These are phyloP conservation scores for Thera britannica DNA, from an alignment of 2,888 invertebrate species.

Conservation along the genomic window DNA sequence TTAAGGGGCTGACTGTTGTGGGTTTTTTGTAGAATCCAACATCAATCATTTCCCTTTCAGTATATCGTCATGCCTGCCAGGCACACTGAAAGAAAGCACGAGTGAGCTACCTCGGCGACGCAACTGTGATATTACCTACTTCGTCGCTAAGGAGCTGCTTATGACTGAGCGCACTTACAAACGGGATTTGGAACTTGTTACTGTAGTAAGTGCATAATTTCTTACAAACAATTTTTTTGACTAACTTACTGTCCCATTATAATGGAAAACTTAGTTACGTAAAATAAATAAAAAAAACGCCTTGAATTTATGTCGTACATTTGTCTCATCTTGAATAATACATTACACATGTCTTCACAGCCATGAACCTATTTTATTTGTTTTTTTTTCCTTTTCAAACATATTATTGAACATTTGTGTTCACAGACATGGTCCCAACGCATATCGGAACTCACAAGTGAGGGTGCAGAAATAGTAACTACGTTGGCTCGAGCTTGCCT, in stretches of 20 bases:
- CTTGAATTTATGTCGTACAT: too few relatives aligned
- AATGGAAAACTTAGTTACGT: too few relatives aligned
- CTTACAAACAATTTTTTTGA: not conserved
- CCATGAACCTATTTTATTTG: too few relatives aligned
- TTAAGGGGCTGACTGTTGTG: too few relatives aligned
- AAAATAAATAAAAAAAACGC: too few relatives aligned
- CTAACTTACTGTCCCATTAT: too few relatives aligned
- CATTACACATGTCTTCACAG: too few relatives aligned
- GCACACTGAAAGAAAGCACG: constrained; percentile 55
- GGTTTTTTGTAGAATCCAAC: too few relatives aligned
- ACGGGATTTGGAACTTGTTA: constrained; percentile 96
- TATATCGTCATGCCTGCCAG: constrained; percentile 64
- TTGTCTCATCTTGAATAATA: not conserved
- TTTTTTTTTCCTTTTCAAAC: too few relatives aligned
- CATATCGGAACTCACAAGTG: constrained; percentile 59
- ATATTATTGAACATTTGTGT: not conserved
- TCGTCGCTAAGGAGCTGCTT: constrained; percentile 95
- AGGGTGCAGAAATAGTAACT: constrained; percentile 59
- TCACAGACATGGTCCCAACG: constrained; percentile 70
- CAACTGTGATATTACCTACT: constrained; percentile 84
- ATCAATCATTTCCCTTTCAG: constrained; percentile 46
- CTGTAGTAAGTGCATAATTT: constrained; percentile 86
- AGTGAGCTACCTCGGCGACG: constrained; percentile 58
- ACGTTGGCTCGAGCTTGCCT: constrained; percentile 79
- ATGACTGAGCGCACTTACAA: constrained; percentile 98